phyloP scores from a whole-genome alignment of 2,113 vertebrate genomes.

The Lophius piscatorius region DNA sequence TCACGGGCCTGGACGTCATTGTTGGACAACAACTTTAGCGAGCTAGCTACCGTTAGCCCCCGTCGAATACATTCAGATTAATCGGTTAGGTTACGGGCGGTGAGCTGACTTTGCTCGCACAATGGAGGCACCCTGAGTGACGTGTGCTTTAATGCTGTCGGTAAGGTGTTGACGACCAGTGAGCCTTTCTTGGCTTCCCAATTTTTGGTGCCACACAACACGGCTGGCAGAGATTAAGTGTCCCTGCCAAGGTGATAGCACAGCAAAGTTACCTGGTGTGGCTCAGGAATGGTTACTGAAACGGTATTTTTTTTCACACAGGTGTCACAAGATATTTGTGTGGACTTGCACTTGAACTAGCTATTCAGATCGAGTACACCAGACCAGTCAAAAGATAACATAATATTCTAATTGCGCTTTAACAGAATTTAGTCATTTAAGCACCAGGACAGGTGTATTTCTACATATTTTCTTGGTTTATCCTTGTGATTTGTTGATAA shows the following conservation, averaged over 20 bases:
- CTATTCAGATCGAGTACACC: conserved; percentile 1
- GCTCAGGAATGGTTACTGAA: conserved; percentile 9
- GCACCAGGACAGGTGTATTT: conserved; percentile 7
- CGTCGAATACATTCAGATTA: conserved; percentile 63
- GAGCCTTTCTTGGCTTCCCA: conserved; percentile 21
- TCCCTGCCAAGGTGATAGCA: neutral
- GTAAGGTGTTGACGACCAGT: conserved; percentile 50
- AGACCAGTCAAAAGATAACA: neutral
- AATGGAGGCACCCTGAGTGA: conserved; percentile 71
- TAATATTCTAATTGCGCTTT: conserved; percentile 17
- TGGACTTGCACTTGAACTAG: conserved; percentile 10
- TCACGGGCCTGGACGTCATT: conserved; percentile 68
- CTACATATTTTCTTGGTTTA: conserved; percentile 12
- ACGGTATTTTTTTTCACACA: conserved; percentile 8
- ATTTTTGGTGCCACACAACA: conserved; percentile 17
- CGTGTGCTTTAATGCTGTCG: conserved; percentile 23
- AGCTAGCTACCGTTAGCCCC: conserved; percentile 61
- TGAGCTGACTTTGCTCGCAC: conserved; percentile 53
- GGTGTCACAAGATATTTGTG: conserved; percentile 45
- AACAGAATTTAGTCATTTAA: conserved; percentile 13
- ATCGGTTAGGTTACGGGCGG: conserved; percentile 44
- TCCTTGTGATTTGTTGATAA: conserved; percentile 48
- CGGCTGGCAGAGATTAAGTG: conserved; percentile 20
- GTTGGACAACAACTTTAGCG: conserved; percentile 68
- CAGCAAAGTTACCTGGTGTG: conserved; percentile 1